Evolutionary conservation across 2,113 vertebrate genomes (phyloP).

Genomic region (Acrocephalus kingi): DNA sequence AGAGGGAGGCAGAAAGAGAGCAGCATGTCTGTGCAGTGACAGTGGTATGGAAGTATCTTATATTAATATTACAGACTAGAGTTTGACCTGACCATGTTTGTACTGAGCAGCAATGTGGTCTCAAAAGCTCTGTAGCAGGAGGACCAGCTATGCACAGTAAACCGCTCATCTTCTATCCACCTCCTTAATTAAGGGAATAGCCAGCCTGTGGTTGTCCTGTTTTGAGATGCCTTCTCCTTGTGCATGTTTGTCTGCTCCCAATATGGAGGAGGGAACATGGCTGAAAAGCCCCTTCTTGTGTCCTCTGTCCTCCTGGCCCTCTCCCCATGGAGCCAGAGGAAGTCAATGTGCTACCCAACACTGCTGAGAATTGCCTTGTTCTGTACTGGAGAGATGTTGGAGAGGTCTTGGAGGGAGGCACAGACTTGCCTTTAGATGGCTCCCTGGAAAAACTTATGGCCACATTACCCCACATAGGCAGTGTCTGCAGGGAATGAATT

Average conservation of each 20-base stretch:
- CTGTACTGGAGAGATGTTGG: neutral
- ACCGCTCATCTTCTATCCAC: neutral
- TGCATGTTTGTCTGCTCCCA: neutral
- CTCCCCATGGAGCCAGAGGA: neutral
- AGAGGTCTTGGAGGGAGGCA: neutral
- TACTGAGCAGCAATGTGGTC: neutral
- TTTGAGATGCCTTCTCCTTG: neutral
- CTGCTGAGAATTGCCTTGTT: neutral
- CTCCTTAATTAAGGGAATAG: neutral
- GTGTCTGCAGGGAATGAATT: neutral
- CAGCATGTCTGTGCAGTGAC: neutral
- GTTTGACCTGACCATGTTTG: neutral
- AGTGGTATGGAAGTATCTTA: neutral
- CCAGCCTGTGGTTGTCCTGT: neutral
- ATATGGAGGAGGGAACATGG: neutral
- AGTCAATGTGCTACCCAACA: neutral
- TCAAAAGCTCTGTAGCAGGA: neutral
- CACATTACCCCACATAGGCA: neutral
- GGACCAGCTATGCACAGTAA: neutral
- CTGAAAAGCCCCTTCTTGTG: neutral
- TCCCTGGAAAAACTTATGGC: neutral
- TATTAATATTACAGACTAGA: neutral
- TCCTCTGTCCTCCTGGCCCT: neutral
- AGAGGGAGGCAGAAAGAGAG: neutral
- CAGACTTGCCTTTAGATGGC: neutral